Evolutionary conservation across 2,888 invertebrate genomes (phyloP).

Genomic region (Nasonia oneida): DNA sequence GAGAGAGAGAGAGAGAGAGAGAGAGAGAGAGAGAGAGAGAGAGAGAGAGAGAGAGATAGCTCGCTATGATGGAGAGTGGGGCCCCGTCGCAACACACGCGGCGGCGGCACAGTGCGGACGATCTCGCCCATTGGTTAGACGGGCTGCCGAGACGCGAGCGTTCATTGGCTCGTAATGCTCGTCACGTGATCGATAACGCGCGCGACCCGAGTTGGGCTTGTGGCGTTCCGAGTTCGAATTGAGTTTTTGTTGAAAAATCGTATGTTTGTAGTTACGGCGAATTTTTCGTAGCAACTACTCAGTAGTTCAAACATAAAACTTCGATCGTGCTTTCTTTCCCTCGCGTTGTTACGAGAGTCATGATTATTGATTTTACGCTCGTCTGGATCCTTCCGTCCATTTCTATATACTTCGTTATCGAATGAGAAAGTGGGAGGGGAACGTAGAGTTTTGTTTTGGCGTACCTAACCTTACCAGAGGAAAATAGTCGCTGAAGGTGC

Average conservation of each 20-base stretch:
- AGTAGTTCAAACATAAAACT: too few species aligned
- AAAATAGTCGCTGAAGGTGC: neutral
- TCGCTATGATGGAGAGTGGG: neutral
- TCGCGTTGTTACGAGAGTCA: neutral
- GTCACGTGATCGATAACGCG: neutral
- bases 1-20: too few species aligned
- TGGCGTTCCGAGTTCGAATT: neutral
- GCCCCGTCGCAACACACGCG: conserved; percentile 3
- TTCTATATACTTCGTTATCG: neutral
- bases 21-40: neutral
- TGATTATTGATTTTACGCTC: neutral
- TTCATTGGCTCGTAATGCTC: neutral
- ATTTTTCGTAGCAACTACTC: too few species aligned
- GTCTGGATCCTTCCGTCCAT: neutral
- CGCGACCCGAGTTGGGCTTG: neutral
- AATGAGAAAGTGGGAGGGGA: neutral
- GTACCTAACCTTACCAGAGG: conserved; percentile 26
- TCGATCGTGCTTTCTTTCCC: neutral
- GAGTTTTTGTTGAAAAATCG: too few species aligned
- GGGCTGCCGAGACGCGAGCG: neutral
- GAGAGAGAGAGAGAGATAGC: neutral
- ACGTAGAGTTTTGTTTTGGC: conserved; percentile 6
- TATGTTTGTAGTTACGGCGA: too few species aligned
- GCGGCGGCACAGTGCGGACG: conserved; percentile 1
- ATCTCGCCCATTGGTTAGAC: neutral